These are phyloP conservation scores for Araneus ventricosus DNA, from an alignment of 1,140 invertebrate species.

Conservation along the genomic window DNA sequence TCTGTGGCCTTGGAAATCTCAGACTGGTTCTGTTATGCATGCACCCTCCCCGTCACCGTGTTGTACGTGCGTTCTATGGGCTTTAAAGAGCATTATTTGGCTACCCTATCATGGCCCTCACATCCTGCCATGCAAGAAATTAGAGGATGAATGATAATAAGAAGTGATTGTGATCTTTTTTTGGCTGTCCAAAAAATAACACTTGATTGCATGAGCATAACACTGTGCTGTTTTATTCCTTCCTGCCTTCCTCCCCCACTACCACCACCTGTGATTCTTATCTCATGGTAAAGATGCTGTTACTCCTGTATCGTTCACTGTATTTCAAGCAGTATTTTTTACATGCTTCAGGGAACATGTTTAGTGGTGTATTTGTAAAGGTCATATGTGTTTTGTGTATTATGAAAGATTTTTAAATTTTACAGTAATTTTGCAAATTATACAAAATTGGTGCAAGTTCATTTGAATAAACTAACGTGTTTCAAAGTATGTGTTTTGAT, in stretches of 20 bases:
- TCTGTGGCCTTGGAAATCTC: conserved; percentile 64
- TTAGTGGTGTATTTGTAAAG: conserved; percentile 19
- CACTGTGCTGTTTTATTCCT: conserved; percentile 53
- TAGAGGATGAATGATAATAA: conserved; percentile 70
- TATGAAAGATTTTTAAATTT: neutral
- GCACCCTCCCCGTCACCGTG: neutral
- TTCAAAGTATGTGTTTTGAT: too few relatives aligned
- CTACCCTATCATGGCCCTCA: conserved; percentile 23
- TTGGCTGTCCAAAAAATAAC: conserved; percentile 37
- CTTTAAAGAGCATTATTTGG: conserved; percentile 33
- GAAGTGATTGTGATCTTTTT: conserved; percentile 36
- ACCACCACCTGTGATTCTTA: conserved; percentile 33
- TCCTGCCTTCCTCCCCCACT: conserved; percentile 24
- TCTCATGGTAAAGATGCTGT: conserved; percentile 65
- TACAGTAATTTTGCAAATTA: too few relatives aligned
- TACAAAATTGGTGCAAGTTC: too few relatives aligned
- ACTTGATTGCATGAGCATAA: conserved; percentile 62
- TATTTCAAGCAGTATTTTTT: conserved; percentile 11
- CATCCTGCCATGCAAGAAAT: conserved; percentile 68
- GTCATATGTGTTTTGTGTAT: neutral
- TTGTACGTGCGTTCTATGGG: conserved; percentile 40
- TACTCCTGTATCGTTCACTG: neutral
- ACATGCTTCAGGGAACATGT: conserved; percentile 6
- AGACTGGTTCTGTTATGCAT: conserved; percentile 57
- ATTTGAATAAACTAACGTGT: too few relatives aligned